phyloP scores from a whole-genome alignment of 2,888 invertebrate species.

The Habrosyne pyritoides region DNA sequence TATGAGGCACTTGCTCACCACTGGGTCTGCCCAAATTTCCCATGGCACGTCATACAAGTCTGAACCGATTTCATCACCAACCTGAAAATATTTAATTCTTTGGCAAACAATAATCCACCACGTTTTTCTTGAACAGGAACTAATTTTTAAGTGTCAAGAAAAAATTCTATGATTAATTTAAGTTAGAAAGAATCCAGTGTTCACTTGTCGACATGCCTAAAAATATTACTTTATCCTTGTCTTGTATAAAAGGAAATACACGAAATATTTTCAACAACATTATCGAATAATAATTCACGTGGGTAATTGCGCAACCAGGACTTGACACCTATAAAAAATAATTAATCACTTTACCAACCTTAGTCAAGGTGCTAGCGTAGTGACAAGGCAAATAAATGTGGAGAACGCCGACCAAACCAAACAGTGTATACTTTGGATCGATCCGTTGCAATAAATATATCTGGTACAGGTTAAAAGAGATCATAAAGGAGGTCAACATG shows the following conservation, averaged over 20 bases:
- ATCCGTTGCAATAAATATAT: constrained; percentile 47
- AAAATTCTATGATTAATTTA: background rate
- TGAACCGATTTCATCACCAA: constrained; percentile 47
- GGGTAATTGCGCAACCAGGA: constrained; percentile 10
- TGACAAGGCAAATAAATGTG: constrained; percentile 65
- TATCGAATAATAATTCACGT: constrained; percentile 6
- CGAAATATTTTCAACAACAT: constrained; percentile 1
- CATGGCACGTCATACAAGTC: constrained; percentile 55
- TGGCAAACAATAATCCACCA: constrained; percentile 12
- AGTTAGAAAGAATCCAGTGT: background rate
- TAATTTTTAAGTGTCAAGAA: background rate
- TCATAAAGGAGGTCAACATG: constrained; percentile 51
- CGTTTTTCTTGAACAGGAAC: background rate
- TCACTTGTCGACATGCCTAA: background rate
- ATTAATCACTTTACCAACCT: constrained; percentile 45
- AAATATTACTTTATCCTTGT: background rate
- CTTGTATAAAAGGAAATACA: constrained; percentile 5
- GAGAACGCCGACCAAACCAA: constrained; percentile 48
- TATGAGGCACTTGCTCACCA: constrained; percentile 45
- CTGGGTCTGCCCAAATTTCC: constrained; percentile 51
- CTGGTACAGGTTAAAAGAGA: constrained; percentile 63
- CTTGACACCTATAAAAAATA: constrained; percentile 11
- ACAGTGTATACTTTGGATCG: constrained; percentile 57
- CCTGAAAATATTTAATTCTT: constrained; percentile 39
- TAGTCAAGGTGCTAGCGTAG: constrained; percentile 53